These are phyloP conservation scores for Bicyclus anynana DNA, from an alignment of 1,140 invertebrate genomes.

Conservation along the genomic window DNA sequence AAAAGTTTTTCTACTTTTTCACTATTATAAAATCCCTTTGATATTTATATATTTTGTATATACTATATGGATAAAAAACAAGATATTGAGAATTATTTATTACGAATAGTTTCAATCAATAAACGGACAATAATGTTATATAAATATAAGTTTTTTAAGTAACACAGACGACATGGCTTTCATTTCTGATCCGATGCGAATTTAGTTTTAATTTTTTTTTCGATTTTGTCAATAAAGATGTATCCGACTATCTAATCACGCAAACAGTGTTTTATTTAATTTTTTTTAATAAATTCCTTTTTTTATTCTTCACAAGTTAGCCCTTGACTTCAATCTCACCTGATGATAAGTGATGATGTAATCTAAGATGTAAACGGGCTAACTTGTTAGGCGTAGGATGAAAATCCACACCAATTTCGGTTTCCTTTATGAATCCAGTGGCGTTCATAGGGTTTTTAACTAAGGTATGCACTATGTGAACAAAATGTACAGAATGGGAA, in stretches of 20 bases:
- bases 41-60: conserved; percentile 17
- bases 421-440: no score
- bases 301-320: no score
- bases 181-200: conserved; percentile 33
- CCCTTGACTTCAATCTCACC: no score
- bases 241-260: conserved; percentile 29
- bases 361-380: no score
- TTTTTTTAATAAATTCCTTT: no score
- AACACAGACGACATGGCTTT: conserved; percentile 43
- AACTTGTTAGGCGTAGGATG: no score
- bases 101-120: conserved; percentile 8
- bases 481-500: no score
- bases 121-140: conserved; percentile 27
- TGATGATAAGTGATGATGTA: no score
- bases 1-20: no score
- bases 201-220: background rate
- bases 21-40: background rate
- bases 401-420: no score
- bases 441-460: no score
- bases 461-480: no score
- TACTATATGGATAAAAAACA: conserved; percentile 3
- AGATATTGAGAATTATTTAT: background rate
- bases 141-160: conserved; percentile 51
- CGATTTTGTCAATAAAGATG: conserved; percentile 50
- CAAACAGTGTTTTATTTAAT: conserved; percentile 6